Evolutionary conservation across 2,113 vertebrate genomes (phyloP), one percentile per base, ranked within the genome.

Genomic region (Cryptomyrus ogoouensis): DNA sequence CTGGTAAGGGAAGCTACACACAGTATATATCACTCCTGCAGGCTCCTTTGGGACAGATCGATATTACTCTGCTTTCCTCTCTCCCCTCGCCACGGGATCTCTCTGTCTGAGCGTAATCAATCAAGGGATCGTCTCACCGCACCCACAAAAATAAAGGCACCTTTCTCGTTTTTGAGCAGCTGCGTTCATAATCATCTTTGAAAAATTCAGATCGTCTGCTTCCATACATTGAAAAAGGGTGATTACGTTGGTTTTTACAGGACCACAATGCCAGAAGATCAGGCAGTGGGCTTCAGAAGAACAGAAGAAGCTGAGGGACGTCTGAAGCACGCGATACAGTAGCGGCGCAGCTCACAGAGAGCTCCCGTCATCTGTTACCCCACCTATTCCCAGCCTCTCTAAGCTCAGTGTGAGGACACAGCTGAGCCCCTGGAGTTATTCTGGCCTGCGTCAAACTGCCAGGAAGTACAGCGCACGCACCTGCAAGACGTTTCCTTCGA

Each of bases 11-110:
- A 87, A 87, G 86, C 53, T 19, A 31, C 53, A 53, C 53, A 21
- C 50, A 56, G 53, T 39, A 27, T 87, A 87, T 87, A 87, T 87
- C 86, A 87, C 50, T 56, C 50, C 50, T 10, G n/a, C 83, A 86
- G 9, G n/a, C 46, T n/a, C 86, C 86, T 35, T 56, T 56, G 86
- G 50, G 86, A 56, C 86, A 39, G 9, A 87, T 56, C 53, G 53
- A 56, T 56, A 27, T 66, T 66, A 27, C 58, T 66, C 62, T 70
- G 62, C 62, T 70, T 27, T 4, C n/a, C 62, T 12, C 10, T 27
- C 62, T 27, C 62, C n/a, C 27, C n/a, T 27, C n/a, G 1, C 62
- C 62, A 70, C 62, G 10, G 62, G 62, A 31, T 70, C 62, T 13
- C 62, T 31, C 10, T 5, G 62, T 70, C 27, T 70, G n/a, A 70